Conservation (phyloP, 2,113 vertebrate genomes). For the Lonchura striata region DNA sequence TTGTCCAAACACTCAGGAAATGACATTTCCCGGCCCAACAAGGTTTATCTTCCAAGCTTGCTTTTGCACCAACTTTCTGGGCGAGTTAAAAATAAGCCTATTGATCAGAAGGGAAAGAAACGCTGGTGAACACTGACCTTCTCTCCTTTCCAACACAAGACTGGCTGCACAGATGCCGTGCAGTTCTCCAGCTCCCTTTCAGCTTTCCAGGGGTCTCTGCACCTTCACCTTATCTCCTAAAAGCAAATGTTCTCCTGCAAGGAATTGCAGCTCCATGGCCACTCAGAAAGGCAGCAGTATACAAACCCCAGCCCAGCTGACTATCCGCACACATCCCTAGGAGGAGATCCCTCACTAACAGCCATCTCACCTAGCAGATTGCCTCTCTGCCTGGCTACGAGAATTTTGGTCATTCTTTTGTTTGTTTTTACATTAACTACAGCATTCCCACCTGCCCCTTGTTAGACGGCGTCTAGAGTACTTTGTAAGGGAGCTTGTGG, state of each 20-base stretch:
- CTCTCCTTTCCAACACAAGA: not conserved
- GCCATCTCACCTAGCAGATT: not conserved
- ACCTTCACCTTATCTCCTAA: not conserved
- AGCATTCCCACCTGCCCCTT: not conserved
- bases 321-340: accelerated
- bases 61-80: not conserved
- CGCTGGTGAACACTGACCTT: not conserved
- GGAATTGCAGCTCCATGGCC: accelerated
- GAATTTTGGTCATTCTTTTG: not conserved
- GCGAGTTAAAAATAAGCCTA: constrained; percentile 15
- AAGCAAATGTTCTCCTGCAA: not conserved
- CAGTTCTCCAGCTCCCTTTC: not conserved
- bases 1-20: not conserved
- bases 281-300: accelerated
- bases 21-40: not conserved
- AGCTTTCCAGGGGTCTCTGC: not conserved
- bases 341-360: not conserved
- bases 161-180: accelerated
- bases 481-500: not conserved
- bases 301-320: not conserved
- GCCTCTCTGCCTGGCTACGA: accelerated
- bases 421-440: not conserved
- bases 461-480: not conserved
- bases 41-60: not conserved
- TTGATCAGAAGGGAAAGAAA: constrained; percentile 22